Percentiles rank a stretch among this genome's conserved stretches.
Conservation (phyloP, 2,888 invertebrate species). For the Pantelozetes paolii region DNA sequence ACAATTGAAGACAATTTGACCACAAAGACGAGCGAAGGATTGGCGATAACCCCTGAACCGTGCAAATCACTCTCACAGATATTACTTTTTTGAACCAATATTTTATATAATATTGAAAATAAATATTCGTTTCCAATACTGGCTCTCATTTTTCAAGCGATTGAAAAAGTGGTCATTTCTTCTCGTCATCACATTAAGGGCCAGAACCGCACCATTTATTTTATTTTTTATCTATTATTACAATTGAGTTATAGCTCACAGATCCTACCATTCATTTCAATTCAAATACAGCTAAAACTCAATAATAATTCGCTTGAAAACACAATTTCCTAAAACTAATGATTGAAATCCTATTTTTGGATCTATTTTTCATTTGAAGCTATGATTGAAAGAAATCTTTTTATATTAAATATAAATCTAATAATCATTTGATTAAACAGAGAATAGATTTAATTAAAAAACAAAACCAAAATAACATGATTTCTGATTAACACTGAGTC, state of each 20-base stretch:
- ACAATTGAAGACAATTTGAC: no score
- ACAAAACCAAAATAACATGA: no score
- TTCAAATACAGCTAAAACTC: not conserved
- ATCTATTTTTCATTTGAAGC: not conserved
- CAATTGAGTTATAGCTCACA: not conserved
- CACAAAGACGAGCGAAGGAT: no score
- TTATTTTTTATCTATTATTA: not conserved
- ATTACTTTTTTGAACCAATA: no score
- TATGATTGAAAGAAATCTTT: no score
- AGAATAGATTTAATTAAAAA: no score
- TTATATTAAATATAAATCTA: no score
- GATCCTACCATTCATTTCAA: not conserved
- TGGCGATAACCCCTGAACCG: no score
- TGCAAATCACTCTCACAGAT: not conserved
- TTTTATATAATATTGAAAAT: not conserved
- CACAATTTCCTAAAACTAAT: no score
- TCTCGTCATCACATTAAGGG: not conserved
- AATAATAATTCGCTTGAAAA: no score
- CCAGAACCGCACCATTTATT: not conserved
- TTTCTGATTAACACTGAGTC: no score
- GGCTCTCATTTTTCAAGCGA: not conserved
- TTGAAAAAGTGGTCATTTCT: not conserved
- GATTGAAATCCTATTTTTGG: not conserved
- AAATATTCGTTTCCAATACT: not conserved
- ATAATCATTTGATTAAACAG: no score